phyloP scores from a whole-genome alignment of 1,140 invertebrate species.

The Drosophila bifasciata region DNA sequence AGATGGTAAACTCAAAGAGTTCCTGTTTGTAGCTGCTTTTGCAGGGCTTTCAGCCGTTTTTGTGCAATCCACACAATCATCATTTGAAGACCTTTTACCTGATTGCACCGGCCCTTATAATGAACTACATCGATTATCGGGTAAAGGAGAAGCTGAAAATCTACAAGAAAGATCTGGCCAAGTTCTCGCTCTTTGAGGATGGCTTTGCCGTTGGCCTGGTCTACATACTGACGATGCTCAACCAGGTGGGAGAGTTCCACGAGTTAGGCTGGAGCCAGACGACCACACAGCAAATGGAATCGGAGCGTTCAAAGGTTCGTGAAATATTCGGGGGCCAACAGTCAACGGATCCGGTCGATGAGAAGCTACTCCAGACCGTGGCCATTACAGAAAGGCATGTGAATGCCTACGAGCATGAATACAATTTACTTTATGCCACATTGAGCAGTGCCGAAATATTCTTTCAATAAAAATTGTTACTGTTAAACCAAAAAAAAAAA shows the following conservation, averaged over 20 bases:
- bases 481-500: not conserved
- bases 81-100: conserved; percentile 97
- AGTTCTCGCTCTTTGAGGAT: conserved; percentile 95
- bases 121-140: conserved; percentile 98
- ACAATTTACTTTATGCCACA: conserved; percentile 95
- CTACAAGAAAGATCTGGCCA: conserved; percentile 89
- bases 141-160: conserved; percentile 97
- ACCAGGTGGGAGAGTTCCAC: conserved; percentile 93
- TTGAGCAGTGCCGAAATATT: conserved; percentile 97
- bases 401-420: conserved; percentile 93
- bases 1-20: no score
- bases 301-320: conserved; percentile 87
- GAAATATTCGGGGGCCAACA: conserved; percentile 82
- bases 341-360: conserved; percentile 85
- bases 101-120: conserved; percentile 96
- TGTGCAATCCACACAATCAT: conserved; percentile 93
- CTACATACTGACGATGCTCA: conserved; percentile 89
- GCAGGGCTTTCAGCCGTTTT: conserved; percentile 95
- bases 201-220: conserved; percentile 97
- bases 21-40: conserved; percentile 89
- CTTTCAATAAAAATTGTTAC: conserved; percentile 87
- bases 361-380: conserved; percentile 96
- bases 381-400: conserved; percentile 94
- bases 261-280: conserved; percentile 98
- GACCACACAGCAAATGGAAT: conserved; percentile 89